Base-by-base conservation (phyloP, 1,140 invertebrate genomes). In the Pseudomyrmex gracilis region DNA sequence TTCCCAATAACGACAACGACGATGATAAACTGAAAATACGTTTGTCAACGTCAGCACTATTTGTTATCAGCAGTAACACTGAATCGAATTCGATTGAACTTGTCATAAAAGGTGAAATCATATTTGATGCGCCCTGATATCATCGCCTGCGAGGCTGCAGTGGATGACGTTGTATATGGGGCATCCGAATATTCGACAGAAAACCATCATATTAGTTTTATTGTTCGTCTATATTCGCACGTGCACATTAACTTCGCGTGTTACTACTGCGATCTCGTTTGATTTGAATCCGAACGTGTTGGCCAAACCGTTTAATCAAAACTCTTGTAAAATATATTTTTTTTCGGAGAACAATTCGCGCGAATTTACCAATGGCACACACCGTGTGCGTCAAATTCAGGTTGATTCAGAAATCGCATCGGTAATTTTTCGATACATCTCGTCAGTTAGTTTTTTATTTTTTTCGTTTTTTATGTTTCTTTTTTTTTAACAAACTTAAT, bases 61-160 rank as follows among this genome's bases (percentile, higher is more conserved):
- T 80, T 70, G 53, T 80, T 80, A 80, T 71, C 76, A 71, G 43
- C 20, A 71, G 53, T 80, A 71, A 71, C 53, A 45, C 22, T 24
- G 76, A 80, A 71, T 58, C 43, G 66, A 80, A 60, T 80, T 80
- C 64, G 76, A 80, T 80, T 80, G 66, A 80, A 70, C 66, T 34
- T 71, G 66, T 71, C 66, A 80, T 80, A 58, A 71, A 80, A 80
- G 43, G 43, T 34, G 76, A 80, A 80, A 80, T 80, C 76, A 58
- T 70, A 80, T 80, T 80, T 80, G 66, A 80, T 58, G 43, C 20
- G 43, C 20, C 34, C 76, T 47, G 76, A 80, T 80, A 80, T n/a
- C 43, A 80, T 71, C 66, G n/a, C 20, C 49, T n/a, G 34, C 34
- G 64, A 47, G 45, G 15, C 53, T 47, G 43, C 70, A 80, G 43